Evolutionary conservation across 2,888 invertebrate species (phyloP).

Genomic region (Acholoe squamosa): DNA sequence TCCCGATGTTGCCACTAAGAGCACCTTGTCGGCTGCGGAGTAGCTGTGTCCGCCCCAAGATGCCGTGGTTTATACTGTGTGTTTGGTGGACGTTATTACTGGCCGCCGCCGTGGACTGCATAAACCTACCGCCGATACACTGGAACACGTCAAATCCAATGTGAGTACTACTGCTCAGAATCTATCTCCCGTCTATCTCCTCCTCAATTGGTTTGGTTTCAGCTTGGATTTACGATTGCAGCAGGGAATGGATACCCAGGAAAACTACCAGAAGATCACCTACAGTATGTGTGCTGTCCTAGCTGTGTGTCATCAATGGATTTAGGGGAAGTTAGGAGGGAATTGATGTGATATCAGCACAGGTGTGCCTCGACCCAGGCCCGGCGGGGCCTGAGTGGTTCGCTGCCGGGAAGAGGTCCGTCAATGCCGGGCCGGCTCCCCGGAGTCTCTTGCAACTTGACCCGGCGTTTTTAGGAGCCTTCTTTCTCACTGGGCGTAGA

Average conservation of each 20-base stretch:
- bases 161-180: constrained; percentile 64
- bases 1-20: not conserved
- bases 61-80: constrained; percentile 61
- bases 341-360: constrained; percentile 9
- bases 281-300: not conserved
- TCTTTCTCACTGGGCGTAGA: too few species aligned
- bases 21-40: not conserved
- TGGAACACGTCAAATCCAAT: constrained; percentile 68
- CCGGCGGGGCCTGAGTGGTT: not conserved
- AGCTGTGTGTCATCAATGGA: not conserved
- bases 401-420: not conserved
- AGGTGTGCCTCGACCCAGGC: not conserved
- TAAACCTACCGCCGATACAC: constrained; percentile 65
- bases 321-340: not conserved
- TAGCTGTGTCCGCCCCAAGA: constrained; percentile 23
- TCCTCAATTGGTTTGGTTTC: not conserved
- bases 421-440: constrained; percentile 11
- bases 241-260: not conserved
- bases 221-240: constrained; percentile 25
- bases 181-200: not conserved
- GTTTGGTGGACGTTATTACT: constrained; percentile 56
- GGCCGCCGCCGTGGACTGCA: constrained; percentile 59
- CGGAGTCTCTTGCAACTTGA: not conserved
- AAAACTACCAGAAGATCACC: not conserved
- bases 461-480: too few species aligned